A percentile compares a stretch with the other conserved stretches of the same genome.
Conservation (phyloP, 2,888 invertebrate species). For the Archaeoteleia sp. region DNA sequence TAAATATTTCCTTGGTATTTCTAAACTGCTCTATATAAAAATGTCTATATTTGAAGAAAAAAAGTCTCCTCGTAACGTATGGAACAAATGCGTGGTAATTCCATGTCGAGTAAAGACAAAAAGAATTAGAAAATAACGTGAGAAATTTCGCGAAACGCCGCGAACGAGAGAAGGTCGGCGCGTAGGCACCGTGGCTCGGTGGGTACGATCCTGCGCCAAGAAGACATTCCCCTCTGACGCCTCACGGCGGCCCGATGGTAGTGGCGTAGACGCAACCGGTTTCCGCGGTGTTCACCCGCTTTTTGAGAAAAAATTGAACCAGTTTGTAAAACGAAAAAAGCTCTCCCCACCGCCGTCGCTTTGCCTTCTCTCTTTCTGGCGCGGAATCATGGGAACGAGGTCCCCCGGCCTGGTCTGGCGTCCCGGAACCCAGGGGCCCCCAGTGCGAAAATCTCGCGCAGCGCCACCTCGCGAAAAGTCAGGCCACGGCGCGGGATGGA, state of each 20-base stretch:
- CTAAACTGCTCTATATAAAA: no score
- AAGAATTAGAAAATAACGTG: conserved; percentile 18
- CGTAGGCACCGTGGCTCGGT: background rate
- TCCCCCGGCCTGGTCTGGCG: conserved; percentile 30
- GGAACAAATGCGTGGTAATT: no score
- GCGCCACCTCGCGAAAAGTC: conserved; percentile 47
- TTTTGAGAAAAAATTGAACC: conserved; percentile 75
- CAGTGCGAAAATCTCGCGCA: conserved; percentile 55
- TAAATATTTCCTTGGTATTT: no score
- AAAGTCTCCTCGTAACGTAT: no score
- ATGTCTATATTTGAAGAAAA: no score
- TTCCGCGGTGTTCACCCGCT: conserved; percentile 72
- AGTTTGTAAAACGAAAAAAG: conserved; percentile 75
- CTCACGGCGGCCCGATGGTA: conserved; percentile 46
- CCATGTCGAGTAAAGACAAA: no score
- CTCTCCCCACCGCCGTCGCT: conserved; percentile 60
- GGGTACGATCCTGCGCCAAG: conserved; percentile 42
- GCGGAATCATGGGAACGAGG: conserved; percentile 57
- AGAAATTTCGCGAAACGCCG: conserved; percentile 11
- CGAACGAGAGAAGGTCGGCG: background rate
- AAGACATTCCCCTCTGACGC: conserved; percentile 54
- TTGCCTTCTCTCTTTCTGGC: conserved; percentile 40
- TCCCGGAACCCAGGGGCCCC: conserved; percentile 60
- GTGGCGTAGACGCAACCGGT: conserved; percentile 68
- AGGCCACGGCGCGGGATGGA: conserved; percentile 11